Conservation (phyloP, 2,113 vertebrate species). For the Regulus satrapa region DNA sequence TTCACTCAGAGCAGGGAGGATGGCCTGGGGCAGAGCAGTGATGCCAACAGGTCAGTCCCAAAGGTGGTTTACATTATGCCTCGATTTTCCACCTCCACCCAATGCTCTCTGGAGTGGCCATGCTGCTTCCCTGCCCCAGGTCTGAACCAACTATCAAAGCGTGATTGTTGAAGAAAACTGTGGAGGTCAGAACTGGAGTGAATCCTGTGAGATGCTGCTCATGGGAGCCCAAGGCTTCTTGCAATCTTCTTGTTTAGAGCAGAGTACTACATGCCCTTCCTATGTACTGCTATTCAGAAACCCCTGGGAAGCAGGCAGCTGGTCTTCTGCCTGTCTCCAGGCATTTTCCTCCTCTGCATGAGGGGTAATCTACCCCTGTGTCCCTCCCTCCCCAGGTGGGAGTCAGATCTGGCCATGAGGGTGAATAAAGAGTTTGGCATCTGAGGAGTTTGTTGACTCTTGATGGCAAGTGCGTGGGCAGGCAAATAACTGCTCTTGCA, state of each 20-base stretch:
- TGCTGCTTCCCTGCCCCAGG: neutral
- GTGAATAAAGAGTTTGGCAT: slow-evolving; percentile 4
- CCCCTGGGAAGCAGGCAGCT: neutral
- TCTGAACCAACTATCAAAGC: neutral
- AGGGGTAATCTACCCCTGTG: neutral
- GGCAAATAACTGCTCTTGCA: slow-evolving; percentile 21
- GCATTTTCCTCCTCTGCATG: neutral
- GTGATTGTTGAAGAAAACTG: neutral
- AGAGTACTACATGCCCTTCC: too few relatives aligned
- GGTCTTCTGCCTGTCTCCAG: neutral
- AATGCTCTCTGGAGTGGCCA: neutral
- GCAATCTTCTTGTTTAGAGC: neutral
- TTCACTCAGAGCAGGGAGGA: neutral
- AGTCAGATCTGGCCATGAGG: neutral
- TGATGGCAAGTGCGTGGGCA: neutral
- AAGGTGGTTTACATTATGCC: neutral
- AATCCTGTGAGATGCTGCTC: neutral
- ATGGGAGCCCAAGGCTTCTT: fast-evolving
- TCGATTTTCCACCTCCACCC: neutral
- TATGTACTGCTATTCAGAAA: neutral
- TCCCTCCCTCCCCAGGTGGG: neutral
- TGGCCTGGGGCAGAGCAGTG: neutral
- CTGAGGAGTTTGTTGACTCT: neutral
- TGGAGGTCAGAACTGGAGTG: neutral
- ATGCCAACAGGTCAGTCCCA: neutral